Evolutionary conservation across 2,888 invertebrate genomes (phyloP), one percentile per base, ranked within the genome.

Genomic region (Euproctis similis): DNA sequence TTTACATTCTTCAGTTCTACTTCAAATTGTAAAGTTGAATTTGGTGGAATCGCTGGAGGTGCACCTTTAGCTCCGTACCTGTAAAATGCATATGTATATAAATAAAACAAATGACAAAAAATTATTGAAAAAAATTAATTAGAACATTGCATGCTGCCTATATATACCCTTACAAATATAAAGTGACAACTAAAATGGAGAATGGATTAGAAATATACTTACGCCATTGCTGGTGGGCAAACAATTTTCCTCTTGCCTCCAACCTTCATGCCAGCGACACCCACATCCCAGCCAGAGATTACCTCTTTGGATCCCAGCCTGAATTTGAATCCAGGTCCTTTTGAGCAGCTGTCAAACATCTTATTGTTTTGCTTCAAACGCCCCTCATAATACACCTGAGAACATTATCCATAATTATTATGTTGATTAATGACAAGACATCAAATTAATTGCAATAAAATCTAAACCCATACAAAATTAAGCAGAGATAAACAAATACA

Each of bases 191-290:
- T 14, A 14, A 4, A 6, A 14, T 14, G 14, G 14, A 6, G 4
- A 14, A 14, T 14, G 14, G 4, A 14, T 4, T 14, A 14, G 2
- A 8, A 14, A 8, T 18, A 16, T 31, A 88, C 94, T 88, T 90
- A 97, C 88, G 91, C 97, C 89, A 94, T 90, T 25, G 88, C 78
- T 26, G 96, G 90, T 36, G 97, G 97, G 65, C 95, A 92, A 8
- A 88, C 88, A 29, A 97, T 88, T 55, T 89, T 90, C 62, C 97
- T 88, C 74, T 95, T 96, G 47, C 96, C 97, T 16, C 97, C 97
- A 34, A 95, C 91, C 78, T 94, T 95, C 97, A 98, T 97, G 26
- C 97, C 96, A 20, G 77, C 76, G n/a, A 96, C 82, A 27, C 95
- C 97, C 18, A 92, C 75, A 59, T 97, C 96, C 96, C 95, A 96